These are phyloP conservation scores for Takifugu ocellatus DNA, from an alignment of 2,797 vertebrate genomes.

Conservation along the genomic window DNA sequence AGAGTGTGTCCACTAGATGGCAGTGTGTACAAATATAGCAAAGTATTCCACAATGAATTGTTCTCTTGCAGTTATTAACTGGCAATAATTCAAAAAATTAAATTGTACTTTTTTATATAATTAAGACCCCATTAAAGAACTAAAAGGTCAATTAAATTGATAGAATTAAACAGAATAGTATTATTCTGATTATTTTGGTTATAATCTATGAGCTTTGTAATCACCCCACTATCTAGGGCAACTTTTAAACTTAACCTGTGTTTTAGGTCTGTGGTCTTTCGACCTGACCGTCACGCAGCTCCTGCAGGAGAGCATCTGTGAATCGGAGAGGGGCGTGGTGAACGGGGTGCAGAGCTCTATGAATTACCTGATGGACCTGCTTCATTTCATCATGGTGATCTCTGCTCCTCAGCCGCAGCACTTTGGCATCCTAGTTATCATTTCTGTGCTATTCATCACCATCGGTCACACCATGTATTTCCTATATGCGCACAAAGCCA, in stretches of 20 bases:
- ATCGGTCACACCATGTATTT: slow-evolving; percentile 76
- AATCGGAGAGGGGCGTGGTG: slow-evolving; percentile 77
- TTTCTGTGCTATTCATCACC: slow-evolving; percentile 77
- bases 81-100: too few relatives aligned
- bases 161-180: too few relatives aligned
- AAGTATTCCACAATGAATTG: background rate
- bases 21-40: background rate
- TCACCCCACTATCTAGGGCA: background rate
- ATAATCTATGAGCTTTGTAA: too few relatives aligned
- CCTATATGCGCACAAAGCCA: slow-evolving; percentile 76
- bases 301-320: slow-evolving; percentile 79
- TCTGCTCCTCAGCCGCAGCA: slow-evolving; percentile 73
- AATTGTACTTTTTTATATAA: too few relatives aligned
- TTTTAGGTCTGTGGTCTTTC: slow-evolving; percentile 78
- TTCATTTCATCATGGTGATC: slow-evolving; percentile 78
- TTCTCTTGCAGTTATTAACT: background rate
- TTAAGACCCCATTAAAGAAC: too few relatives aligned
- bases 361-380: slow-evolving; percentile 82
- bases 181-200: too few relatives aligned
- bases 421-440: slow-evolving; percentile 76
- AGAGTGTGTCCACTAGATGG: slow-evolving; percentile 6
- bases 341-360: slow-evolving; percentile 82
- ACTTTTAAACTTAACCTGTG: slow-evolving; percentile 31
- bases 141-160: too few relatives aligned
- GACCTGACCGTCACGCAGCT: slow-evolving; percentile 79